phyloP scores from a whole-genome alignment of 2,888 invertebrate species.

The Cremastinae sp. region DNA sequence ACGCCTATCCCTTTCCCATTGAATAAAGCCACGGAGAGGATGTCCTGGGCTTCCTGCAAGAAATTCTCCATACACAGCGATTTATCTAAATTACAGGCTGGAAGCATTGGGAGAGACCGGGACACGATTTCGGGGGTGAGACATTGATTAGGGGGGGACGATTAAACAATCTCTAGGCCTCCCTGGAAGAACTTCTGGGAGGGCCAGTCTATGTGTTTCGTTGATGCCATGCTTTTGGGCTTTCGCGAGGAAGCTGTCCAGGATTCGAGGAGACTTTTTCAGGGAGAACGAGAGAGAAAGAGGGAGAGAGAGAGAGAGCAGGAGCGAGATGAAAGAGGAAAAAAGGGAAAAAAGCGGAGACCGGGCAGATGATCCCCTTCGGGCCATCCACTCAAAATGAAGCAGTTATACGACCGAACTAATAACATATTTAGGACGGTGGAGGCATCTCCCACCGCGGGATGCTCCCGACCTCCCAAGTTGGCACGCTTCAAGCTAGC shows the following conservation, averaged over 20 bases:
- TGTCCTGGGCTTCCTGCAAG: conserved; percentile 61
- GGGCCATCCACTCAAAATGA: conserved; percentile 79
- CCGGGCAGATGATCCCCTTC: conserved; percentile 78
- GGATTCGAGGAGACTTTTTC: conserved; percentile 41
- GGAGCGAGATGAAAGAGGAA: conserved; percentile 27
- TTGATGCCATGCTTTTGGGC: conserved; percentile 59
- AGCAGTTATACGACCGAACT: conserved; percentile 80
- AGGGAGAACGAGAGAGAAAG: conserved; percentile 24
- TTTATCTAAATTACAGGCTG: conserved; percentile 78
- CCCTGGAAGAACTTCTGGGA: conserved; percentile 79
- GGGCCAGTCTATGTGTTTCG: conserved; percentile 67
- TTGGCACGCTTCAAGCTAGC: conserved; percentile 77
- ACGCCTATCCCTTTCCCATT: conserved; percentile 32
- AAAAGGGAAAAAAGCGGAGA: conserved; percentile 52
- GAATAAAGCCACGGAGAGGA: conserved; percentile 33
- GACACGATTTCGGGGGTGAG: conserved; percentile 66
- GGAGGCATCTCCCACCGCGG: conserved; percentile 70
- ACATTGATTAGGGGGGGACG: conserved; percentile 78
- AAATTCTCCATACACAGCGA: conserved; percentile 67
- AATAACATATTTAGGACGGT: conserved; percentile 80
- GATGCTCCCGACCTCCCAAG: conserved; percentile 79
- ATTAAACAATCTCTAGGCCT: conserved; percentile 80
- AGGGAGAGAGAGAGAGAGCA: conserved; percentile 34
- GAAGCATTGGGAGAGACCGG: conserved; percentile 34
- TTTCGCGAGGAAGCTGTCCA: conserved; percentile 67